Percentiles rank a stretch among this genome's conserved stretches.
Conservation (phyloP, 2,888 invertebrate genomes). For the Pimpla rufipes region DNA sequence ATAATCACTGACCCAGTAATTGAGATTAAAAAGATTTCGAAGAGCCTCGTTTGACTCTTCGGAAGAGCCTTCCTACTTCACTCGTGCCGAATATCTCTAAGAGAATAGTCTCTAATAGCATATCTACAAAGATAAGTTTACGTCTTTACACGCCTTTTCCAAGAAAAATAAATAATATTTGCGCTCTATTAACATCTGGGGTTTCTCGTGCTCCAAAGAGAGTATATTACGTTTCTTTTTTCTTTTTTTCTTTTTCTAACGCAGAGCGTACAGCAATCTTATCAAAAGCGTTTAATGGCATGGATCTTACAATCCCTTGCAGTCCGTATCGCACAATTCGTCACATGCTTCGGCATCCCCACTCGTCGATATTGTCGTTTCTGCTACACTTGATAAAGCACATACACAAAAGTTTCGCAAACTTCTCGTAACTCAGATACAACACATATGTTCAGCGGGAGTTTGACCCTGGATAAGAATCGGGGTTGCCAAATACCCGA, state of each 20-base stretch:
- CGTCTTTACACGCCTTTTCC: background rate
- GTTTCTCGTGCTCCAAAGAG: background rate
- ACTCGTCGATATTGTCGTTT: slow-evolving; percentile 45
- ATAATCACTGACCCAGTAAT: slow-evolving; percentile 24
- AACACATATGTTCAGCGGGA: slow-evolving; percentile 23
- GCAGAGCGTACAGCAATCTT: background rate
- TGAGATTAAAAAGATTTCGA: background rate
- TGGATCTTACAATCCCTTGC: background rate
- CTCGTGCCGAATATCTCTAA: background rate
- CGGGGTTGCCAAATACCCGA: slow-evolving; percentile 49
- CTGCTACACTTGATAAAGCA: background rate
- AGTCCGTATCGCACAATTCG: slow-evolving; percentile 14
- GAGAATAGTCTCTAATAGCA: background rate
- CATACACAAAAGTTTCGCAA: slow-evolving; percentile 39
- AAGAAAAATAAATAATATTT: background rate
- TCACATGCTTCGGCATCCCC: background rate
- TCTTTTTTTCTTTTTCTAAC: background rate
- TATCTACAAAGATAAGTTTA: background rate
- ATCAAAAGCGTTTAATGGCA: background rate
- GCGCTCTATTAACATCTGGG: background rate
- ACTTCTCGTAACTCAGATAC: background rate
- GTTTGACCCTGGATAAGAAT: slow-evolving; percentile 54
- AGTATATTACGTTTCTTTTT: background rate
- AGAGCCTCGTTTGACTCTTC: background rate
- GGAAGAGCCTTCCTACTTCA: background rate